Evolutionary conservation across 2,113 vertebrate genomes (phyloP).

Genomic region (Desmodus rotundus): DNA sequence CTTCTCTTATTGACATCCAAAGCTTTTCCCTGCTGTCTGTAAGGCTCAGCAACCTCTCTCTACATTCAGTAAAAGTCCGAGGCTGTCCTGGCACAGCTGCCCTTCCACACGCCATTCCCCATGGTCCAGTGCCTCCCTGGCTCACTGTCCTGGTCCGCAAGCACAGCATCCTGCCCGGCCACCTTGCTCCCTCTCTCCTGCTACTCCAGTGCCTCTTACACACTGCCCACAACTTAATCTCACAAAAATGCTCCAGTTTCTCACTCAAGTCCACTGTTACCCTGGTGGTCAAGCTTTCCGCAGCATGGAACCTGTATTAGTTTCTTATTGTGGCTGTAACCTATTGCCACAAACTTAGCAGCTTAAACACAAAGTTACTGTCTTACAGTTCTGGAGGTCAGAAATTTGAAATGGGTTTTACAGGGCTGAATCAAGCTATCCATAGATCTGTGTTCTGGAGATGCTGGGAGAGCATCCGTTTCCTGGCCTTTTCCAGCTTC

Average conservation of each 20-base stretch:
- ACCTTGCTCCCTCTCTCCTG: not conserved
- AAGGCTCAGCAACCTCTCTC: not conserved
- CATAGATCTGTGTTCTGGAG: not conserved
- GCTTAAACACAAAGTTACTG: not conserved
- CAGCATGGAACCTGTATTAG: rapidly evolving
- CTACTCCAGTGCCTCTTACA: not conserved
- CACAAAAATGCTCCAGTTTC: not conserved
- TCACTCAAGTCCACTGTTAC: not conserved
- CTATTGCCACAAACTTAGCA: too few species aligned
- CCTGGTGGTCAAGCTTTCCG: not conserved
- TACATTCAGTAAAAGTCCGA: not conserved
- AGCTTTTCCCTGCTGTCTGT: not conserved
- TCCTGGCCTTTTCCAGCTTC: not conserved
- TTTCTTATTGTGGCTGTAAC: not conserved
- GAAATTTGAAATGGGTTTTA: not conserved
- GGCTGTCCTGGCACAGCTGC: not conserved
- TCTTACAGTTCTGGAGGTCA: not conserved
- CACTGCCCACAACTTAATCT: not conserved
- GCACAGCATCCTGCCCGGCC: not conserved
- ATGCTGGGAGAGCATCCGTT: not conserved
- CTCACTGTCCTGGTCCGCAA: not conserved
- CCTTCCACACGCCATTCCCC: too few species aligned
- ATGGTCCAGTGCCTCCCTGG: not conserved
- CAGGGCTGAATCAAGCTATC: not conserved
- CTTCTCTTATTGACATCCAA: not conserved